A percentile compares a stretch with the other conserved stretches of the same genome.
These are phyloP conservation scores for Manis crassicaudata DNA, from an alignment of 2,797 vertebrate genomes.

Conservation along the genomic window DNA sequence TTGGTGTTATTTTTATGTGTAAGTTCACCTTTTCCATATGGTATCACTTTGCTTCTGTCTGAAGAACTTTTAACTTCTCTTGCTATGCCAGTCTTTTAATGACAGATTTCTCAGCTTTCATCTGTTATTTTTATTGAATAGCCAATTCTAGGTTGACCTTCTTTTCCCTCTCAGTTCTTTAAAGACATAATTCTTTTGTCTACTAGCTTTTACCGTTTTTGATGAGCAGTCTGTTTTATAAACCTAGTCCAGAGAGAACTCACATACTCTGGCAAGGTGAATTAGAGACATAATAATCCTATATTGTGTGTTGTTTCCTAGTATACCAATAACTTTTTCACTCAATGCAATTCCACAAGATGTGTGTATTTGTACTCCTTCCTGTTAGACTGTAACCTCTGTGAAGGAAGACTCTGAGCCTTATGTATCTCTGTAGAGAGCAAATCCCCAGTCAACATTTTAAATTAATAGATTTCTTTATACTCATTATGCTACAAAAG, in stretches of 20 bases:
- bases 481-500: background rate
- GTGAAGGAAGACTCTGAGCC: background rate
- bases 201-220: background rate
- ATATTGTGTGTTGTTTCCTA: background rate
- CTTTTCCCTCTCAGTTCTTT: background rate
- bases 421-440: background rate
- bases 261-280: background rate
- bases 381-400: background rate
- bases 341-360: background rate
- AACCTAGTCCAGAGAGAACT: background rate
- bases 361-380: background rate
- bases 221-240: background rate
- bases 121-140: background rate
- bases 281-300: background rate
- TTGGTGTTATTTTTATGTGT: background rate
- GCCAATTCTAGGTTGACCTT: background rate
- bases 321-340: background rate
- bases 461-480: background rate
- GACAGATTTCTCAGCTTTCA: background rate
- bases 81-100: background rate
- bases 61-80: background rate
- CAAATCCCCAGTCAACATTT: background rate
- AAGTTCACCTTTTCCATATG: background rate
- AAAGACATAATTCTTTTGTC: background rate
- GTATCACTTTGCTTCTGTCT: background rate